Evolutionary conservation across 2,888 invertebrate genomes (phyloP).

Genomic region (Epinotia ramella): DNA sequence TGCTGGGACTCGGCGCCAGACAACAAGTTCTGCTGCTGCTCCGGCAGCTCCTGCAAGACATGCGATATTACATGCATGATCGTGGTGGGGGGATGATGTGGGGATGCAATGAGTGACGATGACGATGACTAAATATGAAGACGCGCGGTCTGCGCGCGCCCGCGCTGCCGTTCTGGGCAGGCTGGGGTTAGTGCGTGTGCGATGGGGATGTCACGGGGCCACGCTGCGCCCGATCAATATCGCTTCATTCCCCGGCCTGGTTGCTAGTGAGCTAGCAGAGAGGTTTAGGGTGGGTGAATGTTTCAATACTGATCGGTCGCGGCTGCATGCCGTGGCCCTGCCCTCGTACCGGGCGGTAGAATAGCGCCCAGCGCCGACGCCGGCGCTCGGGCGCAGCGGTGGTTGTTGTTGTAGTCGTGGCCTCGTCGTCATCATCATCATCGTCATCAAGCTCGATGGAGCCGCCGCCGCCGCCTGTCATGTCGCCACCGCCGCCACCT

Average conservation of each 20-base stretch:
- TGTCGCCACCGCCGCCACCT: constrained; percentile 71
- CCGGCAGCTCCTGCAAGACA: constrained; percentile 62
- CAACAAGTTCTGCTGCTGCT: constrained; percentile 77
- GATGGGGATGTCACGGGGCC: constrained; percentile 31
- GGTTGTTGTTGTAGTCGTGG: constrained; percentile 54
- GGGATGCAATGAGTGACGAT: constrained; percentile 54
- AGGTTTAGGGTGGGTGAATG: constrained; percentile 5
- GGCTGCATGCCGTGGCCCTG: constrained; percentile 49
- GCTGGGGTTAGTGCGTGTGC: constrained; percentile 72
- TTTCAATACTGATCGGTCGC: constrained; percentile 45
- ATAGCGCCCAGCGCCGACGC: constrained; percentile 44
- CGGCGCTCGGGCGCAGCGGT: constrained; percentile 49
- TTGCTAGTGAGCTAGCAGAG: background rate
- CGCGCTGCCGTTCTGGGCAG: constrained; percentile 81
- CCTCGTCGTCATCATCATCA: constrained; percentile 86
- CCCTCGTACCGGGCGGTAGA: constrained; percentile 46
- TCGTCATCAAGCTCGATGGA: constrained; percentile 83
- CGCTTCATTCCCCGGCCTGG: constrained; percentile 35
- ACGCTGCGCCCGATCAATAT: constrained; percentile 32
- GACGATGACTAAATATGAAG: constrained; percentile 58
- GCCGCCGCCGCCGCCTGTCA: constrained; percentile 74
- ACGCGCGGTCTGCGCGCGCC: constrained; percentile 71
- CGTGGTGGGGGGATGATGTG: constrained; percentile 61
- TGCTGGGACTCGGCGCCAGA: constrained; percentile 83
- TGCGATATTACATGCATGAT: constrained; percentile 48